Evolutionary conservation across 1,140 invertebrate genomes (phyloP).

Genomic region (Trissolcus basalis): DNA sequence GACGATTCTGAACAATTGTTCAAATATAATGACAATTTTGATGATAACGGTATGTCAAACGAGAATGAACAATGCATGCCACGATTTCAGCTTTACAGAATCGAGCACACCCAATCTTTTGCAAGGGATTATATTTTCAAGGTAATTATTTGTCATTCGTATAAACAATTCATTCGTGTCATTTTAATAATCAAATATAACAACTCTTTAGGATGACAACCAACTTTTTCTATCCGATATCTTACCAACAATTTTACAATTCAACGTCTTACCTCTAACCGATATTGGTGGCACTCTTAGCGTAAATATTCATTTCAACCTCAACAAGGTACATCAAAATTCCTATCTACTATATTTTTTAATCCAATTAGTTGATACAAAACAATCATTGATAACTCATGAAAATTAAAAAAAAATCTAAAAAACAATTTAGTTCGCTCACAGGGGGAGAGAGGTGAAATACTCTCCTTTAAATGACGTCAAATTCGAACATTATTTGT

Average conservation of each 20-base stretch:
- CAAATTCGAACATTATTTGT: too few species aligned
- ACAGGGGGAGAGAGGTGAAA: too few species aligned
- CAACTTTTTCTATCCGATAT: constrained; percentile 74
- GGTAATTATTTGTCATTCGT: constrained; percentile 59
- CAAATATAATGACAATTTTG: too few species aligned
- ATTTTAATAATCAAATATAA: too few species aligned
- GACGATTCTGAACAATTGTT: too few species aligned
- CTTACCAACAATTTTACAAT: constrained; percentile 73
- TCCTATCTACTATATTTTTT: background rate
- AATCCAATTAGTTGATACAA: too few species aligned
- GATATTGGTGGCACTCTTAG: constrained; percentile 78
- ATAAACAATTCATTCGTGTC: background rate
- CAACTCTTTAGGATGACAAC: constrained; percentile 71
- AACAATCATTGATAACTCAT: too few species aligned
- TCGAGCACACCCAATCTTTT: constrained; percentile 76
- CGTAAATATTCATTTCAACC: constrained; percentile 72
- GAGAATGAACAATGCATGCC: constrained; percentile 70
- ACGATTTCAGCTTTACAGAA: constrained; percentile 74
- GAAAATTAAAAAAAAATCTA: too few species aligned
- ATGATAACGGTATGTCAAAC: constrained; percentile 13
- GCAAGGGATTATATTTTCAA: constrained; percentile 76
- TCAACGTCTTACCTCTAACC: constrained; percentile 76
- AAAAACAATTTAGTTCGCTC: too few species aligned
- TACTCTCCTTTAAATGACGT: too few species aligned
- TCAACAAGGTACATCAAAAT: constrained; percentile 59